phyloP scores from a whole-genome alignment of 2,888 invertebrate species.

The Cremastobaeus sp. region DNA sequence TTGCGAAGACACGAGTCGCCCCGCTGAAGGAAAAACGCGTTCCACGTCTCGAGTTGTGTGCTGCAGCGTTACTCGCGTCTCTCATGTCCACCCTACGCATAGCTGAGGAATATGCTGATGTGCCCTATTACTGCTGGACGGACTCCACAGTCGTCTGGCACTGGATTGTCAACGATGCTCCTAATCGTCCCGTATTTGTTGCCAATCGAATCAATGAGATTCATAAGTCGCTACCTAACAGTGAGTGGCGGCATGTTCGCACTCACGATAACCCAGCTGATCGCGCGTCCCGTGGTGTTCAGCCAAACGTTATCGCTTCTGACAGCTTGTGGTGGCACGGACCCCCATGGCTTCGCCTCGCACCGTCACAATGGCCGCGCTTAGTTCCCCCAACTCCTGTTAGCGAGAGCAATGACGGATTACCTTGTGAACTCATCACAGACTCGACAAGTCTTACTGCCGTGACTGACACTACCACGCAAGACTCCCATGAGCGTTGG shows the following conservation, averaged over 20 bases:
- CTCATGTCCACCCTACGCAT: not conserved
- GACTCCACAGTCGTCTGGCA: conserved; percentile 23
- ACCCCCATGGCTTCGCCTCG: conserved; percentile 14
- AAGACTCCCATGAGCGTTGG: no score
- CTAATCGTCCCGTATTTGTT: conserved; percentile 2
- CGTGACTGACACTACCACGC: no score
- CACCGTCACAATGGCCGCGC: no score
- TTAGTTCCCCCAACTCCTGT: no score
- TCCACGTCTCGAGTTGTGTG: no score
- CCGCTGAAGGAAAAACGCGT: no score
- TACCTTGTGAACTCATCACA: no score
- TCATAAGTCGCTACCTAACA: conserved; percentile 7
- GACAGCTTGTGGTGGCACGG: conserved; percentile 18
- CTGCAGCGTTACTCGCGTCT: not conserved
- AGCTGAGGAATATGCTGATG: not conserved
- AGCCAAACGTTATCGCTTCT: not conserved
- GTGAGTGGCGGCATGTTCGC: conserved; percentile 20
- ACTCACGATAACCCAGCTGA: conserved; percentile 25
- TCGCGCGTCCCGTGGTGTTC: conserved; percentile 14
- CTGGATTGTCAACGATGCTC: conserved; percentile 9
- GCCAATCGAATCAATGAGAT: conserved; percentile 12
- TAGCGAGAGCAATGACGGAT: no score
- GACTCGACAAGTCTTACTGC: no score
- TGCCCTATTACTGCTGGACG: conserved; percentile 9
- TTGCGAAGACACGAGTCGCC: no score